These are phyloP conservation scores for Rhagonycha lutea DNA, from an alignment of 2,888 invertebrate species.

Conservation along the genomic window DNA sequence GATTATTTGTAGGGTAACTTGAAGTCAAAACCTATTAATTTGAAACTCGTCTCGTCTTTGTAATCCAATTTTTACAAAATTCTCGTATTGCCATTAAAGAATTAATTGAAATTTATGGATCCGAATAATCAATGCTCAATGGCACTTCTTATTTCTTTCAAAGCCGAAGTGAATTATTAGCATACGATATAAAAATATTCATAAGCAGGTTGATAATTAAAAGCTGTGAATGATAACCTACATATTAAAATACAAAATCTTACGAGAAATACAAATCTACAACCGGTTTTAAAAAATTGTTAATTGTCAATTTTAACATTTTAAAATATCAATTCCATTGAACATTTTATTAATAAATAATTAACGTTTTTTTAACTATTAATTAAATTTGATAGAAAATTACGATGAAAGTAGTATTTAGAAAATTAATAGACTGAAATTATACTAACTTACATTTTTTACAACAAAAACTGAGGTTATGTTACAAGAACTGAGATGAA, in stretches of 20 bases:
- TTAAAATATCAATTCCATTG: not conserved
- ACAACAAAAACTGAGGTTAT: not conserved
- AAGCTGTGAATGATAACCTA: not conserved
- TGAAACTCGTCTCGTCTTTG: not conserved
- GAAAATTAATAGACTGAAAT: not conserved
- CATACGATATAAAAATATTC: not conserved
- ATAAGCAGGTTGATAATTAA: not conserved
- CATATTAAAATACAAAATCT: not conserved
- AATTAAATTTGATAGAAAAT: not conserved
- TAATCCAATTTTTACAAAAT: not conserved
- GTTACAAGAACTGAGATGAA: not conserved
- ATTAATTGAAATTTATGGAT: not conserved
- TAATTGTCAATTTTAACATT: not conserved
- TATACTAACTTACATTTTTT: not conserved
- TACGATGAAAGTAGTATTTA: not conserved
- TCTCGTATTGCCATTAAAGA: not conserved
- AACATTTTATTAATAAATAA: not conserved
- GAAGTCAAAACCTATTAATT: not conserved
- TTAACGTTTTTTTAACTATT: not conserved
- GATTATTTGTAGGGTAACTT: not conserved
- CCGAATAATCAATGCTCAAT: not conserved
- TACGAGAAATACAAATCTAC: not conserved
- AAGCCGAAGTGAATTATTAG: not conserved
- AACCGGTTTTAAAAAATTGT: not conserved
- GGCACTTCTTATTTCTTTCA: not conserved